Evolutionary conservation across 2,888 invertebrate genomes (phyloP), one percentile per base, ranked within the genome.

Genomic region (Platypus cylindrus): DNA sequence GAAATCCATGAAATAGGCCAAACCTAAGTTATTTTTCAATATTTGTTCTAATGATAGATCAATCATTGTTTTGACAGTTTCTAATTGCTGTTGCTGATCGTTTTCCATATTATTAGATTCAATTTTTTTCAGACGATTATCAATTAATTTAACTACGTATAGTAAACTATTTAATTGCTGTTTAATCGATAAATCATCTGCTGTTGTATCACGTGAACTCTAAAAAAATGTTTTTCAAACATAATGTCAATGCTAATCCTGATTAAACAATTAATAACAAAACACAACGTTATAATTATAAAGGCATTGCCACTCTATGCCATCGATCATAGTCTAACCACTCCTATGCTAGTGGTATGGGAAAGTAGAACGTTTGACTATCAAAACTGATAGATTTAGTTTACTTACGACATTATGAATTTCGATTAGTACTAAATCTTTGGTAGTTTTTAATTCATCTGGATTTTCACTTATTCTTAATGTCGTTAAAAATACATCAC

Each of bases 101-200:
- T 27, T 29, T 12, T 36, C 33, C 5, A 31, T 43, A 48, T 56
- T 58, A n/a, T n/a, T n/a, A n/a, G n/a, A n/a, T 40, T 59, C 55
- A 41, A 62, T 50, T 51, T 62, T 61, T n/a, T 52, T 47, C 32
- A 62, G 47, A 38, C 57, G 52, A 41, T 46, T 58, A 46, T 87
- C 83, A 40, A 90, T 74, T 15, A 84, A 71, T 53, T 78, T 78
- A 36, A 75, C 71, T 17, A 91, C 73, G 60, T 83, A 90, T 45
- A 78, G 67, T 36, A 93, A 64, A 48, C 89, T 89, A 36, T 82
- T 83, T 27, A 93, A 60, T 56, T 89, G 87, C 53, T 87, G 87
- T 46, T 89, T 85, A 33, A 89, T 78, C 33, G 73, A 68, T 18
- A 79, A 59, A 55, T 86, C 85, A 48, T 85, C 85, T 1, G 85